Percentiles rank a stretch among this genome's conserved stretches.
Conservation (phyloP, 2,888 invertebrate genomes). For the Synergus itoensis region DNA sequence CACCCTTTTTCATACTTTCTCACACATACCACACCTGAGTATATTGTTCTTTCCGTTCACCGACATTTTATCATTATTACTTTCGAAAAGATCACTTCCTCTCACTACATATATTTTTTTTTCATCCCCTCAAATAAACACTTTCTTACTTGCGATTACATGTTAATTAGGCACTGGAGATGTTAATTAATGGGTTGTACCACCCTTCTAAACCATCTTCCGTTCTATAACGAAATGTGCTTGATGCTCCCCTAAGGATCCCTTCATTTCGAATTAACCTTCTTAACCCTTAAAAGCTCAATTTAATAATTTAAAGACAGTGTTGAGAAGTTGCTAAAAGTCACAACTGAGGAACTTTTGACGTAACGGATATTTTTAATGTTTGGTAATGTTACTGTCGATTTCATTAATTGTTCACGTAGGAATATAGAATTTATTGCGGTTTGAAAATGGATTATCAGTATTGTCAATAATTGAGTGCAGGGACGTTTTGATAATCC, state of each 20-base stretch:
- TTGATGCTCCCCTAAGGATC: constrained; percentile 21
- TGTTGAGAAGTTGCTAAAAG: neutral
- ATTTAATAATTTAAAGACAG: neutral
- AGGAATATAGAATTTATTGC: too few relatives aligned
- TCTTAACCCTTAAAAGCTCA: neutral
- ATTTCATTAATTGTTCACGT: too few relatives aligned
- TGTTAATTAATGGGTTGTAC: constrained; percentile 68
- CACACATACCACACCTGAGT: constrained; percentile 31
- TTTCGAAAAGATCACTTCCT: constrained; percentile 58
- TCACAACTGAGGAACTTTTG: too few relatives aligned
- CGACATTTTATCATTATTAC: constrained; percentile 57
- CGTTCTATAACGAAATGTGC: constrained; percentile 48
- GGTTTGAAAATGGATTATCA: too few relatives aligned
- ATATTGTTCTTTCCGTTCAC: constrained; percentile 20
- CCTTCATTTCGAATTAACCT: neutral
- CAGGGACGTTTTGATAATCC: too few relatives aligned
- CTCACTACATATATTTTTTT: constrained; percentile 45
- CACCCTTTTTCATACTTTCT: constrained; percentile 40
- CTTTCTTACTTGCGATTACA: constrained; percentile 70
- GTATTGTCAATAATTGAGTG: too few relatives aligned
- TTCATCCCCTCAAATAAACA: constrained; percentile 52
- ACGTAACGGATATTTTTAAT: too few relatives aligned
- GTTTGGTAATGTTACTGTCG: too few relatives aligned
- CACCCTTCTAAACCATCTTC: constrained; percentile 4
- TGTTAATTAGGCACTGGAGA: constrained; percentile 69